A percentile compares a stretch with the other conserved stretches of the same genome.
Conservation (phyloP, 2,113 vertebrate genomes). For the Morone chrysops region DNA sequence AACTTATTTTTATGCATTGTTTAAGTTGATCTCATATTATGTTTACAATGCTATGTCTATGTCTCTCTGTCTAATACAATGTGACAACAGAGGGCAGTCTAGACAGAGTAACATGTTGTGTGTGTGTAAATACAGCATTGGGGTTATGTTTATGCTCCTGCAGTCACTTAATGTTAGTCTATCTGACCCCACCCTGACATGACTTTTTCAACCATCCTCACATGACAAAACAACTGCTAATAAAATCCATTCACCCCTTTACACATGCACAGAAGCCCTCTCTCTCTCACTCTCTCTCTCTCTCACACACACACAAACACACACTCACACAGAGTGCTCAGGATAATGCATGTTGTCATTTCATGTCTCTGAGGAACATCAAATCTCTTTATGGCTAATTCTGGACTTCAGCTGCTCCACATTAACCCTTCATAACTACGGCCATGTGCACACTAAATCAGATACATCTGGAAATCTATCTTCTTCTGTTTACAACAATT, state of each 20-base stretch:
- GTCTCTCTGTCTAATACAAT: not conserved
- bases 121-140: not conserved
- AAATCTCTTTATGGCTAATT: slow-evolving; percentile 36
- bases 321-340: slow-evolving; percentile 10
- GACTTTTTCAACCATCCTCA: not conserved
- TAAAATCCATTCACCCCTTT: slow-evolving; percentile 38
- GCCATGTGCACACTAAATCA: slow-evolving; percentile 19
- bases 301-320: not conserved
- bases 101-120: not conserved
- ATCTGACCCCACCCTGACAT: slow-evolving; percentile 3
- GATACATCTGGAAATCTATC: not conserved
- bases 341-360: slow-evolving; percentile 58
- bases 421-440: slow-evolving; percentile 33
- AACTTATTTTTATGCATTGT: no score
- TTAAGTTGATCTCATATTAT: not conserved
- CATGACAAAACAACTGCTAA: slow-evolving; percentile 46
- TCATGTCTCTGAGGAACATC: slow-evolving; percentile 45
- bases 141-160: slow-evolving; percentile 4
- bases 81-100: slow-evolving; percentile 2
- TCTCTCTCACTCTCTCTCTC: not conserved
- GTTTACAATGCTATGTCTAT: not conserved
- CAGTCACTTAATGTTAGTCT: slow-evolving; percentile 16
- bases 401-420: slow-evolving; percentile 29
- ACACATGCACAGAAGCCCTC: slow-evolving; percentile 14
- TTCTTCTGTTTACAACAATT: not conserved